These are phyloP conservation scores for Idaea dimidiata DNA, from an alignment of 2,888 invertebrate species.

Conservation along the genomic window DNA sequence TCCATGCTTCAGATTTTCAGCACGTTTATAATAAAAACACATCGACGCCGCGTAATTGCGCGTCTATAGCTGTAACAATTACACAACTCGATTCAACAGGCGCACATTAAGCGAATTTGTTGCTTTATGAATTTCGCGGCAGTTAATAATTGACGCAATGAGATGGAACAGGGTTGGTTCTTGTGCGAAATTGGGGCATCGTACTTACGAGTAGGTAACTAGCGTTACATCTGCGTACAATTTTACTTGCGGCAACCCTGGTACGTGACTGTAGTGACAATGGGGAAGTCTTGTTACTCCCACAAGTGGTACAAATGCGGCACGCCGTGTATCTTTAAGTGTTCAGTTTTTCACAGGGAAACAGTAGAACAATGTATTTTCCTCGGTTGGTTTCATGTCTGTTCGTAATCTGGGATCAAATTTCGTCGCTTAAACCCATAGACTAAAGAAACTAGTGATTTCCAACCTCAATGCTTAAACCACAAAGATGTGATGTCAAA, in stretches of 20 bases:
- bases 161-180: constrained; percentile 43
- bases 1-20: neutral
- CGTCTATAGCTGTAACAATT: constrained; percentile 5
- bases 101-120: constrained; percentile 21
- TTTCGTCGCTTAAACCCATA: too few species aligned
- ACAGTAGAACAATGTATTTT: constrained; percentile 21
- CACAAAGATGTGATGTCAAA: too few species aligned
- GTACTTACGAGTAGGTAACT: constrained; percentile 26
- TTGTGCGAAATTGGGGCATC: constrained; percentile 46
- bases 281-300: constrained; percentile 43
- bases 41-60: neutral
- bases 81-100: constrained; percentile 15
- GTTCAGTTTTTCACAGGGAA: constrained; percentile 21
- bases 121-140: constrained; percentile 29
- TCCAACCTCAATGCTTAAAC: too few species aligned
- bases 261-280: constrained; percentile 58
- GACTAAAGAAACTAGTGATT: too few species aligned
- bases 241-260: constrained; percentile 58
- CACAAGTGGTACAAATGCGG: constrained; percentile 41
- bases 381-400: constrained; percentile 14
- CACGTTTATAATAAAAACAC: neutral
- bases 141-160: constrained; percentile 33
- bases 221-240: constrained; percentile 59
- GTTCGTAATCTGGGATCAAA: neutral
- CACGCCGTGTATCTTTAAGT: constrained; percentile 37